Evolutionary conservation across 2,888 invertebrate genomes (phyloP).

Genomic region (Orthonevra nobilis): DNA sequence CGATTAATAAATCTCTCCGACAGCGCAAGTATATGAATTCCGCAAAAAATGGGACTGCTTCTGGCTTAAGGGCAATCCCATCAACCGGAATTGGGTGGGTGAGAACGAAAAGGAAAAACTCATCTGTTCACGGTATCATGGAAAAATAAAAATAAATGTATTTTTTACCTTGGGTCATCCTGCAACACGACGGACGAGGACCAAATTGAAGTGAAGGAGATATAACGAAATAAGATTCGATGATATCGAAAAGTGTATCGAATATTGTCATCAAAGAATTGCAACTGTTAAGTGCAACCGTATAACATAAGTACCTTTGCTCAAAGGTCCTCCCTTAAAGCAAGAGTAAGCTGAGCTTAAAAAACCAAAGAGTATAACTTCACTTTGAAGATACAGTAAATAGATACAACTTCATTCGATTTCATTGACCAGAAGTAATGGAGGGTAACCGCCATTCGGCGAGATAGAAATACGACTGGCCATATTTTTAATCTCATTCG

Average conservation of each 20-base stretch:
- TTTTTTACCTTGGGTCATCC: conserved; percentile 40
- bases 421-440: conserved; percentile 42
- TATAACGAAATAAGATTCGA: background rate
- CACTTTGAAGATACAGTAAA: background rate
- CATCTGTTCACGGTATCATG: conserved; percentile 52
- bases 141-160: conserved; percentile 25
- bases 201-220: conserved; percentile 23
- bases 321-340: too few relatives aligned
- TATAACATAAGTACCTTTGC: too few relatives aligned
- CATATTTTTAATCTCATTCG: conserved; percentile 74
- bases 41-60: conserved; percentile 29
- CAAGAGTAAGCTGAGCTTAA: too few relatives aligned
- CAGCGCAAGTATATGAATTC: conserved; percentile 29
- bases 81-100: conserved; percentile 44
- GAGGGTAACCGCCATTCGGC: conserved; percentile 10
- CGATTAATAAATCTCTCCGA: conserved; percentile 64
- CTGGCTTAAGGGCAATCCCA: conserved; percentile 53
- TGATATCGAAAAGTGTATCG: too few relatives aligned
- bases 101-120: conserved; percentile 32
- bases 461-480: conserved; percentile 64
- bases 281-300: background rate
- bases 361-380: too few relatives aligned
- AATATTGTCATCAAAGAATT: conserved; percentile 31
- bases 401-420: conserved; percentile 18
- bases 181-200: conserved; percentile 26